Base-by-base conservation (phyloP, 2,797 vertebrate genomes). In the Sebastes nivosus region DNA sequence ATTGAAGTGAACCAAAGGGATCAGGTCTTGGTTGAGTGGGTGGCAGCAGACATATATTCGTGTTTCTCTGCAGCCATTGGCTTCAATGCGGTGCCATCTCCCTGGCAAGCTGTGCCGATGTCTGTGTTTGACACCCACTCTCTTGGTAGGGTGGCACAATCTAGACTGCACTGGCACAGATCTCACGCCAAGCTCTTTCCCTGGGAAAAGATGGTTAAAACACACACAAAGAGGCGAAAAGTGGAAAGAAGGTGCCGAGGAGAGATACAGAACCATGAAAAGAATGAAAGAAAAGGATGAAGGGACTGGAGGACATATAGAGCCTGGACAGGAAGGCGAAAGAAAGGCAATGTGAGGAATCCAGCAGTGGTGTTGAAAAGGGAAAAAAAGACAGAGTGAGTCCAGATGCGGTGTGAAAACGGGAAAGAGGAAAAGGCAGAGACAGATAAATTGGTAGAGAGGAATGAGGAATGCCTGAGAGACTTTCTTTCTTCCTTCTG, bases 71-170 rank as follows among this genome's bases (percentile, higher is more conserved):
- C 88, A 86, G 91, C 87, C 91, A 86, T 84, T 80, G 87, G 89
- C 87, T 92, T 84, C 79, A 69, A n/a, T 75, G 85, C 57, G 73
- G 82, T 91, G 90, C 87, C 89, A 89, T 93, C 83, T 92, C 83
- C 75, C 83, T 93, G 90, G 91, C 92, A 92, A 77, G 77, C 85
- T 82, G 84, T 69, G 88, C 61, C 59, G 27, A 77, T 92, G 88
- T 94, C 93, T 92, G 87, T 87, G 85, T 91, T 90, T 89, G 83
- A 93, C 94, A 92, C 92, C 92, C 92, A 93, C 92, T 91, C 92
- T 88, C 90, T 89, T 80, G 84, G 89, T 91, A 79, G 85, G 84
- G 84, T 88, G 92, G 89, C 86, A 87, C 83, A 84, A 89, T 91
- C 77, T 82, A 79, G 80, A 85, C 89, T 59, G 75, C 80, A 67